These are phyloP conservation scores for Callinectes sapidus DNA, from an alignment of 2,888 invertebrate species.

Conservation along the genomic window DNA sequence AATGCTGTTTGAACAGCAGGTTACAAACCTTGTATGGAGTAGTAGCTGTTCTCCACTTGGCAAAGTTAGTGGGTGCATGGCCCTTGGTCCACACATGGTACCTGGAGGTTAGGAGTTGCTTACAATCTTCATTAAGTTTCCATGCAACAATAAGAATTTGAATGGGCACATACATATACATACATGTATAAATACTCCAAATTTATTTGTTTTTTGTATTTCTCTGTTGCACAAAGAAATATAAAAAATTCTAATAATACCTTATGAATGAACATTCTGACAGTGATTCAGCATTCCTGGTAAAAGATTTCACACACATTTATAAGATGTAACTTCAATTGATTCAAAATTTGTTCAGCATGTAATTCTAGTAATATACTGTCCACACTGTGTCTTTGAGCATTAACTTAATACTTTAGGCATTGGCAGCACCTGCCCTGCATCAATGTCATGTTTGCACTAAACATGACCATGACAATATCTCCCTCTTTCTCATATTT, in stretches of 20 bases:
- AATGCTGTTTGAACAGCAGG: too few relatives aligned
- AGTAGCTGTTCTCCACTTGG: constrained; percentile 85
- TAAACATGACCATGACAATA: too few relatives aligned
- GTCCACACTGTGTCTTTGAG: too few relatives aligned
- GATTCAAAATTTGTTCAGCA: background rate
- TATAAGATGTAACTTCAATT: background rate
- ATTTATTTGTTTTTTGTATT: background rate
- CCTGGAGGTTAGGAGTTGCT: constrained; percentile 73
- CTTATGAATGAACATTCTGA: background rate
- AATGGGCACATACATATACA: too few relatives aligned
- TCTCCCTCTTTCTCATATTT: too few relatives aligned
- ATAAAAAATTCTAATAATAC: background rate
- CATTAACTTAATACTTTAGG: too few relatives aligned
- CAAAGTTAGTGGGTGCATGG: constrained; percentile 90
- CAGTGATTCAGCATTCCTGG: background rate
- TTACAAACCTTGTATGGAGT: constrained; percentile 83
- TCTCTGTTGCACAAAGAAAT: too few relatives aligned
- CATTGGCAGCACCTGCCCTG: too few relatives aligned
- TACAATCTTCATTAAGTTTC: background rate
- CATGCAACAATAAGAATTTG: background rate
- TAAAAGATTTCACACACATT: background rate
- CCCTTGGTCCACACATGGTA: constrained; percentile 92
- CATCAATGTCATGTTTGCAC: too few relatives aligned
- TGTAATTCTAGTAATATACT: too few relatives aligned
- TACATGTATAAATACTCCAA: background rate